Conservation (phyloP, 2,113 vertebrate species). For the Actenoides hombroni region DNA sequence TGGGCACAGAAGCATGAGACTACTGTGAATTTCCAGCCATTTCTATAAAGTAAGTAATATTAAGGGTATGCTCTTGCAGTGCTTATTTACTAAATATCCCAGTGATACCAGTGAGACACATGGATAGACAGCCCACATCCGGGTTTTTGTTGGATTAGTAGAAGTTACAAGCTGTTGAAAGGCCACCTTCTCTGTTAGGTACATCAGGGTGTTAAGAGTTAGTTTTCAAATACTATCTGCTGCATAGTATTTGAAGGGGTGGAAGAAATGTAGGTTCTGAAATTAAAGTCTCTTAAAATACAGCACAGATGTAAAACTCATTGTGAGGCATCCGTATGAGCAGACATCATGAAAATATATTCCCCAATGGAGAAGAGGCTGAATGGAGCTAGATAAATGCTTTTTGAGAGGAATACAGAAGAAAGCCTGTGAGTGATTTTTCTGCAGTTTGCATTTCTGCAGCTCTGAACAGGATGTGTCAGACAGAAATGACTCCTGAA, state of each 20-base stretch:
- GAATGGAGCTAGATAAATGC: not conserved
- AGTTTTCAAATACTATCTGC: not conserved
- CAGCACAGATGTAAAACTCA: not conserved
- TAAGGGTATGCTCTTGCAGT: not conserved
- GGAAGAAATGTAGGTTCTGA: not conserved
- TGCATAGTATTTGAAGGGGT: not conserved
- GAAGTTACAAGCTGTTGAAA: not conserved
- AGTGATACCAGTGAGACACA: not conserved
- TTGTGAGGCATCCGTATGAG: not conserved
- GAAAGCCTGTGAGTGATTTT: not conserved
- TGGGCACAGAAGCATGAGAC: not conserved
- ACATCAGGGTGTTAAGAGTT: not conserved
- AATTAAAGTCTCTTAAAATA: not conserved
- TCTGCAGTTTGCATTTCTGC: conserved; percentile 11
- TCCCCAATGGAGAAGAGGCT: not conserved
- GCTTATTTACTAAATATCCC: not conserved
- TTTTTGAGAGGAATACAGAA: not conserved
- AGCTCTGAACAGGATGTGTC: conserved; percentile 17
- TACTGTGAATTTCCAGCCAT: not conserved
- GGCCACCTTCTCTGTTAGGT: not conserved
- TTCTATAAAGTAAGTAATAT: not conserved
- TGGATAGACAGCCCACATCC: not conserved
- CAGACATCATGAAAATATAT: not conserved
- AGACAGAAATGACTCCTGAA: not conserved
- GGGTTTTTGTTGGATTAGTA: not conserved